A percentile compares a stretch with the other conserved stretches of the same genome.
Conservation (phyloP, 2,797 vertebrate species). For the Acomys russatus region DNA sequence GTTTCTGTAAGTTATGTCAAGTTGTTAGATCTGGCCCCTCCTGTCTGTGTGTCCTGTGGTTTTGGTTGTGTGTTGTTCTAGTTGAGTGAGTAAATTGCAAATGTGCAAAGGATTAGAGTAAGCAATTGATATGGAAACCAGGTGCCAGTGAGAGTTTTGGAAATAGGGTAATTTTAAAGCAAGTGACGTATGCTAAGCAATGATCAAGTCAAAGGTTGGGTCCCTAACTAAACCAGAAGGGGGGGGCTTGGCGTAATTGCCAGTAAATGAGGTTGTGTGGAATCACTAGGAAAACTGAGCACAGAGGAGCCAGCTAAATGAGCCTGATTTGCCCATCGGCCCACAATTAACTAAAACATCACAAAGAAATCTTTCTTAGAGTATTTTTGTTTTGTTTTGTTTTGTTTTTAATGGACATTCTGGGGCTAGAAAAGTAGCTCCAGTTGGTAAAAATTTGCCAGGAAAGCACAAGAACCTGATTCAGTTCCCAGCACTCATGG, state of each 20-base stretch:
- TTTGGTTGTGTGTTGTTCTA: not conserved
- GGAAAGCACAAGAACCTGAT: not conserved
- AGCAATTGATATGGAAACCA: not conserved
- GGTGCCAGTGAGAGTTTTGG: not conserved
- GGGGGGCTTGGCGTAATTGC: not conserved
- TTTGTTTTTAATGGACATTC: not conserved
- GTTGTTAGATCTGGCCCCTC: constrained; percentile 21
- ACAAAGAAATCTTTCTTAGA: constrained; percentile 29
- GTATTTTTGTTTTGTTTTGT: not conserved
- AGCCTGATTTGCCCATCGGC: constrained; percentile 27
- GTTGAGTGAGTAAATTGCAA: constrained; percentile 22
- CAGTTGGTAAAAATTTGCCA: not conserved
- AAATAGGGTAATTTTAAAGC: constrained; percentile 21
- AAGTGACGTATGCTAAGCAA: not conserved
- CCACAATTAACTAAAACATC: constrained; percentile 26
- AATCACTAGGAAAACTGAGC: not conserved
- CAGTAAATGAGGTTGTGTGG: not conserved
- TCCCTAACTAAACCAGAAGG: not conserved
- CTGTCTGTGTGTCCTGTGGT: not conserved
- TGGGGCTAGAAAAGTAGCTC: not conserved
- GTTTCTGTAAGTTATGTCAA: not conserved
- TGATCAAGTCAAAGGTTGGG: not conserved
- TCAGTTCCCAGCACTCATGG: not conserved
- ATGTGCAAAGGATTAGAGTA: not conserved
- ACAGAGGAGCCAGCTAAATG: not conserved